Evolutionary conservation across 2,113 vertebrate genomes (phyloP), one percentile per base, ranked within the genome.

Genomic region (Oryzias woworae): DNA sequence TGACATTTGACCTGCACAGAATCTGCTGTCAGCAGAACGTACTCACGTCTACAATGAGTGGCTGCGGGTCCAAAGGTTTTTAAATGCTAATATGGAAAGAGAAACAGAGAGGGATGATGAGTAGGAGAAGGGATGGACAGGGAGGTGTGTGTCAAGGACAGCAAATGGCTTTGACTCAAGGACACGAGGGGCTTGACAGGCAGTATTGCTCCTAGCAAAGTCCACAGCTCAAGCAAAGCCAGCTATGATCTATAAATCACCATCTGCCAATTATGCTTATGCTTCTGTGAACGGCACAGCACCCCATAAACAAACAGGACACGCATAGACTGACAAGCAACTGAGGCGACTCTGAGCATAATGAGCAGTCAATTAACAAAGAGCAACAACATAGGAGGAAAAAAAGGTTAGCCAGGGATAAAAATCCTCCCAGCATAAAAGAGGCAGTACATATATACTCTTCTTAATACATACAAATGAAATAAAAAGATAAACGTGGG

Each of bases 91-190:
- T 14, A 46, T 62, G 66, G 31, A 55, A 15, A 41, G 46, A 58
- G 54, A 53, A 42, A 51, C 58, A 23, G 23, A 26, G 54, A 26
- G 67, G 18, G 48, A 17, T 16, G 18, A 60, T 22, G 67, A 23
- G 48, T 18, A 18, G 20, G 47, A 10, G n/a, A 12, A 13, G 7
- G 16, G n/a, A n/a, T 2, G n/a, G 45, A 47, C 26, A 36, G 65
- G 22, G 66, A 23, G 42, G 60, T 69, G 57, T 62, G 64, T 62
- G 78, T 89, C 87, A 92, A 91, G 88, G 91, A 81, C 89, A 79
- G 44, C 22, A 15, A 8, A 62, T 65, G 43, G 72, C 65, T 76
- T 53, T 62, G 62, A 80, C 52, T 91, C 85, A 89, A 92, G 87
- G 90, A 80, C 88, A 20, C 23, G 42, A 41, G 14, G 45, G 58